Percentiles rank a stretch among this genome's conserved stretches.
Evolutionary conservation across 53 echinoderm and acorn worm species (phyloP).

Genomic region (Patiria pectinifera): DNA sequence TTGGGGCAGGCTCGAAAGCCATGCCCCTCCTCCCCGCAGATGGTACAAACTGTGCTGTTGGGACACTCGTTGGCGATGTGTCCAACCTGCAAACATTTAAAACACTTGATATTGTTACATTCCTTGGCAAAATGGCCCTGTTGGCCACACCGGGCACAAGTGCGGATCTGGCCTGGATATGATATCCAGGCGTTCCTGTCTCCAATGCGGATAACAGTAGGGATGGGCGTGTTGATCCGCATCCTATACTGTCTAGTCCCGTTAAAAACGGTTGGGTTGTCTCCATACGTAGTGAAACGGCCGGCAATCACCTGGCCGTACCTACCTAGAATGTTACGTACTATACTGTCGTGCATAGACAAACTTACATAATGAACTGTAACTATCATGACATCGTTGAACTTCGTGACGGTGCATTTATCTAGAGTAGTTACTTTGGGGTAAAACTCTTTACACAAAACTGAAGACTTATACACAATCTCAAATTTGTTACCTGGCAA

Average conservation of each 20-base stretch:
- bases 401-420: background rate
- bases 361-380: slow-evolving; percentile 15
- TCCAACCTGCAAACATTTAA: slow-evolving; percentile 43
- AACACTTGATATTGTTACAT: slow-evolving; percentile 35
- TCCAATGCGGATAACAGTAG: slow-evolving; percentile 39
- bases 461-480: slow-evolving; percentile 36
- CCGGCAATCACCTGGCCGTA: slow-evolving; percentile 60
- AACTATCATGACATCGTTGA: background rate
- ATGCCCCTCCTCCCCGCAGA: slow-evolving; percentile 1
- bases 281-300: background rate
- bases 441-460: background rate
- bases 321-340: slow-evolving; percentile 2
- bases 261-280: slow-evolving; percentile 47
- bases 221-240: slow-evolving; percentile 18
- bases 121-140: slow-evolving; percentile 52
- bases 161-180: slow-evolving; percentile 49
- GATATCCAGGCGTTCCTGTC: slow-evolving; percentile 53
- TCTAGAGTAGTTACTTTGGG: background rate
- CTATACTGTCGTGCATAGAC: slow-evolving; percentile 55
- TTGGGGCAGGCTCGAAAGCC: background rate
- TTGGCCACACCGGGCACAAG: slow-evolving; percentile 52
- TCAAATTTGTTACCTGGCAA: slow-evolving; percentile 52
- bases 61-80: slow-evolving; percentile 11
- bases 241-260: slow-evolving; percentile 63
- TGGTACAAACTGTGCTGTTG: background rate